A percentile compares a stretch with the other conserved stretches of the same genome.
Conservation (phyloP, 2,797 vertebrate genomes). For the Cyprinodon diabolis region DNA sequence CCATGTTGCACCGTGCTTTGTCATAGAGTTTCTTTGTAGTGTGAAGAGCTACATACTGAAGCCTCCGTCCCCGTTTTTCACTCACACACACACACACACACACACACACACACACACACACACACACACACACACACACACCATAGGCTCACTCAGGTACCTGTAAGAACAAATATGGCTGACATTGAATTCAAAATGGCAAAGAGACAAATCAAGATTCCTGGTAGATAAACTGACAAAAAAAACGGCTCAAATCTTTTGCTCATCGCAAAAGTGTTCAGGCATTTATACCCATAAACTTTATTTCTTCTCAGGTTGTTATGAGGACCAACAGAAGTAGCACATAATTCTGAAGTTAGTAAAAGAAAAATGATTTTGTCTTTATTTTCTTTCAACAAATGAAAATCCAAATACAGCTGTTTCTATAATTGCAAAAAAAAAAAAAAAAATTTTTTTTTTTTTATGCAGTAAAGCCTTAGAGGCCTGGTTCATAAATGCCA, state of each 20-base stretch:
- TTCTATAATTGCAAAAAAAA: neutral
- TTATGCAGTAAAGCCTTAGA: neutral
- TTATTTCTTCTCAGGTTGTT: neutral
- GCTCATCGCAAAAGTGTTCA: neutral
- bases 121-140: conserved; percentile 25
- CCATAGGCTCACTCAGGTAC: conserved; percentile 55
- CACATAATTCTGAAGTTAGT: too few relatives aligned
- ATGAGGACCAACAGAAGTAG: too few relatives aligned
- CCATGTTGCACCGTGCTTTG: conserved; percentile 49
- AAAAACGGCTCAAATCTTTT: neutral
- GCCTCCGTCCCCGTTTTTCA: conserved; percentile 14
- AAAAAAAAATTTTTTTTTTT: too few relatives aligned
- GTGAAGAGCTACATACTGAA: conserved; percentile 75
- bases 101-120: conserved; percentile 22
- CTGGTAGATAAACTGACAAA: conserved; percentile 32
- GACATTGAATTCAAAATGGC: conserved; percentile 73
- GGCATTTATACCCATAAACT: neutral
- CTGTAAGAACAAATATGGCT: conserved; percentile 74
- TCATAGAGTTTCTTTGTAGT: conserved; percentile 59
- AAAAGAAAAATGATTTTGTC: neutral
- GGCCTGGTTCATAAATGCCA: neutral
- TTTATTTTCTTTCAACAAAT: neutral
- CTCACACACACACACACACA: conserved; percentile 14
- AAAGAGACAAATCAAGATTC: conserved; percentile 56
- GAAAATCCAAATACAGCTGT: neutral